Percentiles rank a stretch among this genome's conserved stretches.
Conservation (phyloP, 2,113 vertebrate species). For the Nesogale talazaci region DNA sequence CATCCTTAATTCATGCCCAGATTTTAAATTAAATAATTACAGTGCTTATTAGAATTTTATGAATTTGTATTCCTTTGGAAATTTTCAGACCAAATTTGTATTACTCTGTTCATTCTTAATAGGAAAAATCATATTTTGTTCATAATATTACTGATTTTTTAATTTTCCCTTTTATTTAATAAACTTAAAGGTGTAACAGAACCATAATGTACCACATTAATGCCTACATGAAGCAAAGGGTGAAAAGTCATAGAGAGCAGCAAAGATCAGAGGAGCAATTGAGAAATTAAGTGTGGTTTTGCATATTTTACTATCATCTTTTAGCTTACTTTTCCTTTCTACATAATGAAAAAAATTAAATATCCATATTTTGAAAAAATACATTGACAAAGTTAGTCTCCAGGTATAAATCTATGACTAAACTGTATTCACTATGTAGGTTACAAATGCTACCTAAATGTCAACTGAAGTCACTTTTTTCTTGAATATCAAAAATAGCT, state of each 20-base stretch:
- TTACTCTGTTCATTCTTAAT: not conserved
- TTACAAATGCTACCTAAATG: not conserved
- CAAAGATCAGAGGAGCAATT: not conserved
- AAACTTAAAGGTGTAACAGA: not conserved
- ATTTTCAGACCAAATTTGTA: slow-evolving; percentile 28
- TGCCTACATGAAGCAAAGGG: not conserved
- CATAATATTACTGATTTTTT: not conserved
- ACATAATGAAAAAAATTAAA: not conserved
- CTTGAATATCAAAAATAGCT: not conserved
- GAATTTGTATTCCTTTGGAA: not conserved
- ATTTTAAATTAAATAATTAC: slow-evolving; percentile 37
- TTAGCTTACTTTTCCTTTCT: not conserved
- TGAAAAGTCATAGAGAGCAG: not conserved
- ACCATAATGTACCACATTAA: not conserved
- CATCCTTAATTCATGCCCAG: not conserved
- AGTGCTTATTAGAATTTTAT: not conserved
- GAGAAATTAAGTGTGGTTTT: not conserved
- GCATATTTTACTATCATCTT: not conserved
- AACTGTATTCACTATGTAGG: not conserved
- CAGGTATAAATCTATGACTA: not conserved
- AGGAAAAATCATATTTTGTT: not conserved
- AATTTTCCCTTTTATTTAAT: slow-evolving; percentile 33
- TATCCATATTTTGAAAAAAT: not conserved
- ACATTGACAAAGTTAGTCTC: not conserved
- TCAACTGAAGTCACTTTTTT: not conserved